A percentile compares a stretch with the other conserved stretches of the same genome.
These are phyloP conservation scores for Ctenopoma multispine DNA, from an alignment of 2,797 vertebrate species.

Conservation along the genomic window DNA sequence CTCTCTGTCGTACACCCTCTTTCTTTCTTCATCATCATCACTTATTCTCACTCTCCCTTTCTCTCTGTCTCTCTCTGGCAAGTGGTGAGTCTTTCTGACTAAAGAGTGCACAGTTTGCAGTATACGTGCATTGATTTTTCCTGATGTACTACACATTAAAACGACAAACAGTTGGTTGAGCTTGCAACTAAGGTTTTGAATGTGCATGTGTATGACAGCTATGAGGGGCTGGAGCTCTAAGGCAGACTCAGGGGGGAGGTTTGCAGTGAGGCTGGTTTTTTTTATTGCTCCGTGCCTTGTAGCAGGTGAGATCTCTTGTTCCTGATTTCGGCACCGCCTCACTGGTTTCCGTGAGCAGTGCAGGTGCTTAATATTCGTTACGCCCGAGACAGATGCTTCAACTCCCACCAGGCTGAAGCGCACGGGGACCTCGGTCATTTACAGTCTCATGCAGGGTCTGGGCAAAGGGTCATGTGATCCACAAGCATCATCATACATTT, in stretches of 20 bases:
- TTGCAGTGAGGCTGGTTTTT: conserved; percentile 34
- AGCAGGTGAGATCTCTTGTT: conserved; percentile 82
- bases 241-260: conserved; percentile 26
- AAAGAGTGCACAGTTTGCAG: conserved; percentile 63
- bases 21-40: conserved; percentile 58
- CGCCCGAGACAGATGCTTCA: conserved; percentile 77
- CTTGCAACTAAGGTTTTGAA: conserved; percentile 33
- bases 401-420: conserved; percentile 79
- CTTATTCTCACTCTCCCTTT: conserved; percentile 44
- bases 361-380: conserved; percentile 86
- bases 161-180: conserved; percentile 76
- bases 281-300: conserved; percentile 60
- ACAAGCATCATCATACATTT: conserved; percentile 34
- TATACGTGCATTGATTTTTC: conserved; percentile 74
- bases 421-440: conserved; percentile 72
- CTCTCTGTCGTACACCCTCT: conserved; percentile 53
- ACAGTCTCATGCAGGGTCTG: conserved; percentile 51
- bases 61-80: conserved; percentile 39
- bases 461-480: conserved; percentile 62
- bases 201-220: conserved; percentile 28
- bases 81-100: conserved; percentile 73
- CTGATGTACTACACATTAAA: conserved; percentile 78
- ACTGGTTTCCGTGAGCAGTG: conserved; percentile 70
- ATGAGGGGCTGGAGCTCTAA: conserved; percentile 9
- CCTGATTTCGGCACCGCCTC: conserved; percentile 62